Percentiles rank a stretch among this genome's conserved stretches.
Evolutionary conservation across 2,113 vertebrate genomes (phyloP).

Genomic region (Hypocryptadius cinnamomeus): DNA sequence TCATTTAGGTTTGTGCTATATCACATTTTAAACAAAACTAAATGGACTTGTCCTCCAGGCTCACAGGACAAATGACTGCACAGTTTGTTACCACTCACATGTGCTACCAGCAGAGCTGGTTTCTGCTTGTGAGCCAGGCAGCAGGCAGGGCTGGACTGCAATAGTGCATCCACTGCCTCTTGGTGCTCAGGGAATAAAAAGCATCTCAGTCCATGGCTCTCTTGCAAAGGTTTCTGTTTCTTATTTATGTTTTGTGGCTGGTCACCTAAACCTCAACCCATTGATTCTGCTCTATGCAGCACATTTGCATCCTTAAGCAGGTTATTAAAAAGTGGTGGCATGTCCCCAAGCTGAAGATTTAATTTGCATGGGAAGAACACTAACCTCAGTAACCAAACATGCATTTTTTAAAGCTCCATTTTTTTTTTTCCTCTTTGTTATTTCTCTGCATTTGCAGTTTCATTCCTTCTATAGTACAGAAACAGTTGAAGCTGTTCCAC

Average conservation of each 20-base stretch:
- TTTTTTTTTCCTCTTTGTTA: not conserved
- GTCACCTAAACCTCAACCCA: not conserved
- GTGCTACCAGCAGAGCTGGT: not conserved
- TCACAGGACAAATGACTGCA: not conserved
- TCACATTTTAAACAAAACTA: not conserved
- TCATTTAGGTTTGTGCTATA: not conserved
- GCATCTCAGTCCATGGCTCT: not conserved
- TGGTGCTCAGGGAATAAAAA: not conserved
- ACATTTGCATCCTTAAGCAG: not conserved
- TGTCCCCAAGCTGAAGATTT: not conserved
- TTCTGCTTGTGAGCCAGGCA: not conserved
- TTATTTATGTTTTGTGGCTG: not conserved
- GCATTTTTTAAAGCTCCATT: not conserved
- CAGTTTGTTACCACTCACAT: not conserved
- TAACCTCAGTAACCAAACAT: not conserved
- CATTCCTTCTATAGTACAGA: not conserved
- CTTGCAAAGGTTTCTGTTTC: not conserved
- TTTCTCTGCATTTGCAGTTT: not conserved
- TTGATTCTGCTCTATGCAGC: not conserved
- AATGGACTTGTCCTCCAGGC: not conserved
- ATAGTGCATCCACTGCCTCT: not conserved
- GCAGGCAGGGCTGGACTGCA: not conserved
- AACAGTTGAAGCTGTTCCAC: not conserved
- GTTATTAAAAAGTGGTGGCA: not conserved
- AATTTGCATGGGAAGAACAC: not conserved